Evolutionary conservation across 2,113 vertebrate genomes (phyloP), one percentile per base, ranked within the genome.

Genomic region (Bufo bufo): DNA sequence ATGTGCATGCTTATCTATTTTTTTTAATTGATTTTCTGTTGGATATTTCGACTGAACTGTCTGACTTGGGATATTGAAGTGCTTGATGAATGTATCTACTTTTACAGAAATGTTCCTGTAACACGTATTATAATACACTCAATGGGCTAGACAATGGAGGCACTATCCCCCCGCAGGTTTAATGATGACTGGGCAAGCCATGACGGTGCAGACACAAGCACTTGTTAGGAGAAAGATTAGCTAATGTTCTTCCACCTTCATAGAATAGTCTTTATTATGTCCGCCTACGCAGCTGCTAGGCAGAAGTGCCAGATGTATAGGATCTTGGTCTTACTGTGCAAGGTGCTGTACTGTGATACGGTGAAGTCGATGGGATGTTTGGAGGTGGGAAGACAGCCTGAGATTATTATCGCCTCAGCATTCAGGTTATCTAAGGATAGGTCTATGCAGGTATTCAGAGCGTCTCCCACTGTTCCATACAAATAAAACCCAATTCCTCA

Each of bases 351-450:
- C 56, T 65, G 74, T 63, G 74, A 86, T 86, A 86, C 19, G 56
- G 45, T 52, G 71, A 77, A 77, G 17, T 52, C 12, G 56, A 59
- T 63, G 19, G 74, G 72, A 77, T 61, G 84, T 77, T 45, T 47
- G 49, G 54, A 77, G 23, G 56, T 75, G 52, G 84, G 52, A 58
- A 85, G 84, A 20, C 71, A 85, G 71, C 54, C 56, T 77, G 52
- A 47, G 56, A 86, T 78, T 61, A 47, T 77, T 78, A 86, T 77
- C 85, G 20, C 49, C 19, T 86, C 43, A 52, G 17, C 65, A 47
- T 86, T 14, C 33, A 86, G 85, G 85, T 86, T 78, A 86, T 78
- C 72, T 78, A 47, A 77, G 85, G 56, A 78, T 86, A 86, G 14
- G 33, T 50, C 74, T 61, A 45, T 63, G 45, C 16, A 78, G 74